Base-by-base conservation (phyloP, 2,888 invertebrate species). In the Xanthorhoe spadicearia region DNA sequence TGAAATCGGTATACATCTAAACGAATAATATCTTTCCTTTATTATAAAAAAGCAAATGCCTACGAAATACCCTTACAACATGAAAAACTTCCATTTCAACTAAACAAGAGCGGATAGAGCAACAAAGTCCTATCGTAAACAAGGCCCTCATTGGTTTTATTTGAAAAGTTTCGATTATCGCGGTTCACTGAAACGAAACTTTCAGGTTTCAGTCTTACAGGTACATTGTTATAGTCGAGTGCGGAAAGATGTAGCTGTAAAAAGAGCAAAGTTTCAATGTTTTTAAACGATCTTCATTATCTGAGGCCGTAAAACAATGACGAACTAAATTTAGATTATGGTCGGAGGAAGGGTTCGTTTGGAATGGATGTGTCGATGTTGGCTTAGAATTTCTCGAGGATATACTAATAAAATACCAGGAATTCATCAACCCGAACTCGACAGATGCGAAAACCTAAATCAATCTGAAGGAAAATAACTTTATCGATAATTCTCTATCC, bases 141-240 rank as follows among this genome's bases (percentile, higher is more conserved):
- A 88, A 86, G 82, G 79, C 81, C 76, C 83, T 83, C 86, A 85
- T 87, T 83, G 84, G 83, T 86, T 89, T 90, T 90, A 90, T 90
- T 89, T 85, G 87, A 83, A 89, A 90, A 90, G 85, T 90, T 90
- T 80, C 77, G 78, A 84, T 82, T 81, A 83, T 82, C 78, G 80
- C 79, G 82, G 85, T 85, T 86, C 83, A 85, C 81, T 84, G 77
- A 80, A 73, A 71, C 57, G 70, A 74, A 80, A 78, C 77, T 80
- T 78, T 73, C 71, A 76, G 74, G 79, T 60, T 67, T 55, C 53
- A 59, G 55, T 55, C 54, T 61, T 58, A 55, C 59, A 59, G 66
- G 66, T 63, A 59, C 50, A 53, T 54, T 48, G 50, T 56, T 52
- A 57, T 19, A 18, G 28, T 35, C 52, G 57, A 63, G 57, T 63